Base-by-base conservation (phyloP, 1,140 invertebrate genomes). In the Drosophila setifemur region DNA sequence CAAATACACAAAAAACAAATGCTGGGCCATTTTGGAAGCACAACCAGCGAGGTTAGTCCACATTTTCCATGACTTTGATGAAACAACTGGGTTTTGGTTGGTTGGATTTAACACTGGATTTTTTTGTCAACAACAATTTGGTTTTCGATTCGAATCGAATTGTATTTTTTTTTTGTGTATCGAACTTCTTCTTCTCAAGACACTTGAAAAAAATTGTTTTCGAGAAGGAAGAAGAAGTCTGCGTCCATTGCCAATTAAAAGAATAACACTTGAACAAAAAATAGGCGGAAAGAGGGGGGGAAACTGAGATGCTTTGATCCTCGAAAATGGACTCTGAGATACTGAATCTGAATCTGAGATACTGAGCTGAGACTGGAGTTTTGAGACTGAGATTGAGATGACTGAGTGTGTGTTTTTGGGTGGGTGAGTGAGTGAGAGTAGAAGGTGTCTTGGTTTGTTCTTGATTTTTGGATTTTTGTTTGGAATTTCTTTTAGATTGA, bases 201-300 rank as follows among this genome's bases (percentile, higher is more conserved):
- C 25, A 23, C 11, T 37, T 37, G 3, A 37, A 16, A 39, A 23
- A 16, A 26, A 21, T 50, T n/a, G n/a, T n/a, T n/a, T n/a, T n/a
- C n/a, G n/a, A n/a, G 35, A 19, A 23, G 21, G 16, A 61, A 43
- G 52, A 61, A 61, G 53, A 57, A 61, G 61, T 66, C 61, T 66
- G 61, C 61, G 61, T 66, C 61, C 61, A 66, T 66, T 64, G 61
- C 61, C 61, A 66, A 18, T 45, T 35, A 60, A 49, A 49, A 33
- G 33, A 44, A 23, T 21, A 25, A 12, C 54, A 63, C 58, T 60
- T 43, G 25, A 29, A 64, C 63, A 64, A 63, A 63, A 64, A 23
- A 26, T 11, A 12, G 3, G 28, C 37, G 18, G 23, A 21, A 42
- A 42, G 39, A 42, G 7, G 2, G 6, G 23, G 11, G 19, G 23